Percentiles rank a stretch among this genome's conserved stretches.
Evolutionary conservation across 2,797 vertebrate species (phyloP).

Genomic region (Aphelocoma californica): DNA sequence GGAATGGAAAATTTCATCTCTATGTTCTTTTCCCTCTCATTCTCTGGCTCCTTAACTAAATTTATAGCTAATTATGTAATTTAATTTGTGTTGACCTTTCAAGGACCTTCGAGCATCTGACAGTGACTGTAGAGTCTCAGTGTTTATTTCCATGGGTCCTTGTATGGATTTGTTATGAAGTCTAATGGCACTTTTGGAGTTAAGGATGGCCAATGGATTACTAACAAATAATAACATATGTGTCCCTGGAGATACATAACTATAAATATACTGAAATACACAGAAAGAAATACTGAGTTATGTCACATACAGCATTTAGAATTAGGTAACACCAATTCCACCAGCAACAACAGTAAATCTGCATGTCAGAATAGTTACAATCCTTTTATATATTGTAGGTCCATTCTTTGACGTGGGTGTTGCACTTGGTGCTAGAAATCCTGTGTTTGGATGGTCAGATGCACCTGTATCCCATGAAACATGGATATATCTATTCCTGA

Average conservation of each 20-base stretch:
- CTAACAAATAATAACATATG: neutral
- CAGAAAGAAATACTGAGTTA: neutral
- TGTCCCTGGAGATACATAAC: neutral
- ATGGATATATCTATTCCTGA: neutral
- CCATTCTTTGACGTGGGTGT: neutral
- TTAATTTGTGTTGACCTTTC: slow-evolving; percentile 28
- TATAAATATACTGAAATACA: neutral
- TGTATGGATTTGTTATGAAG: neutral
- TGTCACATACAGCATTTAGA: neutral
- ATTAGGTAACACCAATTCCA: neutral
- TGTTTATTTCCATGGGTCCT: neutral
- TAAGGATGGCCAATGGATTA: neutral
- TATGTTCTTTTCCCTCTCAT: neutral
- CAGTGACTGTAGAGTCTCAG: neutral
- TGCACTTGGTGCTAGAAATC: neutral
- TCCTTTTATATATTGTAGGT: neutral
- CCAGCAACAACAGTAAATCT: neutral
- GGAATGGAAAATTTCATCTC: slow-evolving; percentile 29
- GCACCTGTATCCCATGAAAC: neutral
- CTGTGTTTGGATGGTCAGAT: neutral
- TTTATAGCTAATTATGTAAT: slow-evolving; percentile 13
- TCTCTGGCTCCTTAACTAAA: neutral
- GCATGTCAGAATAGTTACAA: neutral
- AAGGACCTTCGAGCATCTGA: slow-evolving; percentile 15
- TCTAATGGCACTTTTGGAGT: neutral